Evolutionary conservation across 2,113 vertebrate genomes (phyloP), one percentile per base, ranked within the genome.

Genomic region (Aptenodytes patagonicus): DNA sequence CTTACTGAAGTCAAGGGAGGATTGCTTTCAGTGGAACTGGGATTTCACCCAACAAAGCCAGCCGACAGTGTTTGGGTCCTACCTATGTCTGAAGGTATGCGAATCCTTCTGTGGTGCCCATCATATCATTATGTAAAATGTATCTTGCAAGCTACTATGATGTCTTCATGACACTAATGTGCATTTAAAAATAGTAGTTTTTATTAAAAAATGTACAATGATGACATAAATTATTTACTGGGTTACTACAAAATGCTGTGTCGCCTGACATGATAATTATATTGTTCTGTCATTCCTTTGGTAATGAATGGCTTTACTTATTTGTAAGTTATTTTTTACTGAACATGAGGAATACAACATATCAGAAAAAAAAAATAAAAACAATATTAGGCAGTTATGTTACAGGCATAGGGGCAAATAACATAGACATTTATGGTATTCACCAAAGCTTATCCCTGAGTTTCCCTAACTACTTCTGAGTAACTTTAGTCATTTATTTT

Each of bases 211-310:
- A 73, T 28, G 22, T 71, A 51, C 44, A 73, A 13, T 38, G 57
- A 94, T 95, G 54, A 70, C 82, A 96, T 90, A 85, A 91, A 90
- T 93, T 84, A 81, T 90, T 81, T 92, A 92, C 49, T 65, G 40
- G 36, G 62, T 87, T 96, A 70, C 72, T 90, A 77, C 36, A 92
- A 96, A 97, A 93, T 75, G 44, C 58, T 87, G 28, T 90, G 76
- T 85, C 3, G 8, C 17, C 25, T 95, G 87, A 86, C 87, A 83
- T 51, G 66, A 76, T 77, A 94, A 89, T 96, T 92, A 72, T 44
- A 93, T 75, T 91, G 46, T 94, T 91, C 77, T 91, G 58, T 93
- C 84, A 78, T 81, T 96, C 49, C 40, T 71, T 89, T 77, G 40
- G 47, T 72, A 96, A 94, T 70, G 62, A 94, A 95, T 89, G 73